These are phyloP conservation scores for Ellobium chinense DNA, from an alignment of 2,888 invertebrate genomes.

Conservation along the genomic window DNA sequence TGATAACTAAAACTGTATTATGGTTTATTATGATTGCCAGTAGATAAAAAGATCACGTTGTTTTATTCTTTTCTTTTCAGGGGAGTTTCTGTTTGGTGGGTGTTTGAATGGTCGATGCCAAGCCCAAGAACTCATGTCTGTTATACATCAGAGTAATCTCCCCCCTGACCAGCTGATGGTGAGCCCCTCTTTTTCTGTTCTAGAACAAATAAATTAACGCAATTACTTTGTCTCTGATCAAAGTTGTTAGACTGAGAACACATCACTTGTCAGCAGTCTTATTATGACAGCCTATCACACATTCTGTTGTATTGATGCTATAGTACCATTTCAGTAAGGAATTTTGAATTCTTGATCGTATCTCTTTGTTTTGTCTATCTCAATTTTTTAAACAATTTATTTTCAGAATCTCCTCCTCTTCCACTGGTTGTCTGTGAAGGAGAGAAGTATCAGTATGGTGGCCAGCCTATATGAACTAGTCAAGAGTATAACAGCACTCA, in stretches of 20 bases:
- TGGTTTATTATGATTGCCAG: too few species aligned
- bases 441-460: constrained; percentile 59
- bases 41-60: too few species aligned
- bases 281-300: too few species aligned
- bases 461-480: constrained; percentile 69
- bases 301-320: too few species aligned
- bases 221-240: too few species aligned
- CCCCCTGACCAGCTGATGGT: constrained; percentile 85
- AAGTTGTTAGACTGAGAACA: too few species aligned
- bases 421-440: constrained; percentile 73
- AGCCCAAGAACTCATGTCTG: constrained; percentile 59
- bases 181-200: too few species aligned
- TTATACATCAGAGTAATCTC: constrained; percentile 78
- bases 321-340: too few species aligned
- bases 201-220: too few species aligned
- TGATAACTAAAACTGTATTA: too few species aligned
- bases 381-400: constrained; percentile 24
- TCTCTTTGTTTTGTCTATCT: too few species aligned
- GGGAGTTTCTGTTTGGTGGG: constrained; percentile 66
- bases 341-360: not conserved
- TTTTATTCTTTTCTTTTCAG: constrained; percentile 57
- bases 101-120: constrained; percentile 59
- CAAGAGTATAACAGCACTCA: constrained; percentile 81
- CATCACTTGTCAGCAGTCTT: too few species aligned
- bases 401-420: constrained; percentile 72